phyloP scores from a whole-genome alignment of 2,113 vertebrate genomes.

The Gnathonemus echidnorhynchus region DNA sequence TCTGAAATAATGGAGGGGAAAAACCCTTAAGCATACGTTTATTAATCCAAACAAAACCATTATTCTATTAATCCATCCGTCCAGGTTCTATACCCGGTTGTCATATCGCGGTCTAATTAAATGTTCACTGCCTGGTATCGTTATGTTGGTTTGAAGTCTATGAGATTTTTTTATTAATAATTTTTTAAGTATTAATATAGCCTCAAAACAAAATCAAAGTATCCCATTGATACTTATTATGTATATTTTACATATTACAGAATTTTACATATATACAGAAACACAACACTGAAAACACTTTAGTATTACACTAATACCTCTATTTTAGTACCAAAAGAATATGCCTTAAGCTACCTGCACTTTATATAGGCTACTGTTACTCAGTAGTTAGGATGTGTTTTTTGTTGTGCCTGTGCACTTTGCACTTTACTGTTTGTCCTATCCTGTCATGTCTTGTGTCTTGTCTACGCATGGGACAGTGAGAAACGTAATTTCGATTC shows the following conservation, averaged over 20 bases:
- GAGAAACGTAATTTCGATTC: no score
- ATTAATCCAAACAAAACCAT: background rate
- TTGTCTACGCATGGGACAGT: no score
- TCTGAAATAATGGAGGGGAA: slow-evolving; percentile 31
- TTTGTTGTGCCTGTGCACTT: no score
- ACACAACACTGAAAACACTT: no score
- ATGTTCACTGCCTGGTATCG: background rate
- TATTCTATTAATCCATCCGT: background rate
- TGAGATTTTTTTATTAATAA: background rate
- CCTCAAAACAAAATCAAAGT: background rate
- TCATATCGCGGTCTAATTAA: background rate
- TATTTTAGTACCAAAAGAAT: no score
- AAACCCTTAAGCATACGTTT: background rate
- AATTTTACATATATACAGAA: no score
- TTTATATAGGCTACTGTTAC: no score
- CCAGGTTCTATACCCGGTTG: background rate
- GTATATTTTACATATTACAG: background rate
- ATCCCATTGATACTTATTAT: background rate
- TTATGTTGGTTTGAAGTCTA: background rate
- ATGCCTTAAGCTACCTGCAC: no score
- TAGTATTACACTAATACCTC: no score
- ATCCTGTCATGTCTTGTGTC: no score
- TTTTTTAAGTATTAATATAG: background rate
- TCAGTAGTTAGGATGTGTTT: no score
- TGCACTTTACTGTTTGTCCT: no score